phyloP scores from a whole-genome alignment of 2,113 vertebrate genomes.

The Nothocercus julius region DNA sequence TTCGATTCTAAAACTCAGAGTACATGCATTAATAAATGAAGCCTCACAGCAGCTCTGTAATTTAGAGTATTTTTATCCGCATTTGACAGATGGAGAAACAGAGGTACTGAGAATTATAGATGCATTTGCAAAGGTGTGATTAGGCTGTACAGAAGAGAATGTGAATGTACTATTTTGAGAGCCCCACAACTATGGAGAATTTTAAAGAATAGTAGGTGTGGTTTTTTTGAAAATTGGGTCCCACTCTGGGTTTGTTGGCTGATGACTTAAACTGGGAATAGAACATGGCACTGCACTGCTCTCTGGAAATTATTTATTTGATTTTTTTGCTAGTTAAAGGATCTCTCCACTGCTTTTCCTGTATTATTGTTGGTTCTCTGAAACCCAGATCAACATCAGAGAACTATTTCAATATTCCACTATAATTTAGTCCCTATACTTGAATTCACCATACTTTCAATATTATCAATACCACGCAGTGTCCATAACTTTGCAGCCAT shows the following conservation, averaged over 20 bases:
- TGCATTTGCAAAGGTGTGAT: constrained; percentile 23
- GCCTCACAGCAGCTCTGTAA: neutral
- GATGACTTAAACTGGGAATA: neutral
- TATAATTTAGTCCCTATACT: neutral
- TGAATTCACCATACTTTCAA: neutral
- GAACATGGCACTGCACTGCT: neutral
- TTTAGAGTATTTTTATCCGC: constrained; percentile 34
- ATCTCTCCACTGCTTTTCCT: neutral
- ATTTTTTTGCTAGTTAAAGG: neutral
- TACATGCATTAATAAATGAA: constrained; percentile 47
- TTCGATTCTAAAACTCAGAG: constrained; percentile 28
- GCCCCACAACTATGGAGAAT: neutral
- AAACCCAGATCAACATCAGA: neutral
- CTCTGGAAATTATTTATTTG: constrained; percentile 1
- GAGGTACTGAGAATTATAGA: neutral
- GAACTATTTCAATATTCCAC: accelerated
- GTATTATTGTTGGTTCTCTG: neutral
- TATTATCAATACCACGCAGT: neutral
- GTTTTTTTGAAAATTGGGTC: neutral
- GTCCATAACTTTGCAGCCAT: neutral
- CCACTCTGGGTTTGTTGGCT: neutral
- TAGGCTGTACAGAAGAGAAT: neutral
- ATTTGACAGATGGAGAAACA: constrained; percentile 32
- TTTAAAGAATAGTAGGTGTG: neutral
- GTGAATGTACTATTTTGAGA: neutral